Percentiles rank a stretch among this genome's conserved stretches.
These are phyloP conservation scores for Agriotes lineatus DNA, from an alignment of 2,888 invertebrate species.

Conservation along the genomic window DNA sequence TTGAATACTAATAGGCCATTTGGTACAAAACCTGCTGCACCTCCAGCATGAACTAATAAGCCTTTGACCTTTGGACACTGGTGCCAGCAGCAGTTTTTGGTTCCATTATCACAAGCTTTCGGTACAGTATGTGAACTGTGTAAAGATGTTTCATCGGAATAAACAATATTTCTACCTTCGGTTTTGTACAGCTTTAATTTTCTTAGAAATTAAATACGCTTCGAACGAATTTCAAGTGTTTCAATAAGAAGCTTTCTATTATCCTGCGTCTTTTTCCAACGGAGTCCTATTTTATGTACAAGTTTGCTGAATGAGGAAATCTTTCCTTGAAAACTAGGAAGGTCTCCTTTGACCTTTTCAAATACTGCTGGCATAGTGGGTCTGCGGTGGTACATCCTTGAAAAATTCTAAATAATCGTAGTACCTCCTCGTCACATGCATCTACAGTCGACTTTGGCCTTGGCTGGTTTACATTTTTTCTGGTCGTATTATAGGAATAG, in stretches of 20 bases:
- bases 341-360: background rate
- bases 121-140: background rate
- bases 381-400: too few relatives aligned
- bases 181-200: background rate
- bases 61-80: background rate
- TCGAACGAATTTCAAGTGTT: background rate
- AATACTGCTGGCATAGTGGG: background rate
- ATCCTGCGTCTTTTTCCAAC: too few relatives aligned
- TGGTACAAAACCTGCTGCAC: too few relatives aligned
- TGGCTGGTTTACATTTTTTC: background rate
- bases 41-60: background rate
- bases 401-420: background rate
- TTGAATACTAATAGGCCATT: background rate
- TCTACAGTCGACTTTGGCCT: background rate
- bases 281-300: background rate
- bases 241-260: too few relatives aligned
- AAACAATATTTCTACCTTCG: too few relatives aligned
- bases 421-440: too few relatives aligned
- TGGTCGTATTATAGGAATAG: background rate
- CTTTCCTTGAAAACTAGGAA: too few relatives aligned
- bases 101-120: background rate
- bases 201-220: too few relatives aligned
- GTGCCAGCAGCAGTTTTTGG: background rate
- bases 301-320: background rate
- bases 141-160: background rate